Percentiles rank a stretch among this genome's conserved stretches.
Evolutionary conservation across 2,888 invertebrate species (phyloP).

Genomic region (Myathropa florea): DNA sequence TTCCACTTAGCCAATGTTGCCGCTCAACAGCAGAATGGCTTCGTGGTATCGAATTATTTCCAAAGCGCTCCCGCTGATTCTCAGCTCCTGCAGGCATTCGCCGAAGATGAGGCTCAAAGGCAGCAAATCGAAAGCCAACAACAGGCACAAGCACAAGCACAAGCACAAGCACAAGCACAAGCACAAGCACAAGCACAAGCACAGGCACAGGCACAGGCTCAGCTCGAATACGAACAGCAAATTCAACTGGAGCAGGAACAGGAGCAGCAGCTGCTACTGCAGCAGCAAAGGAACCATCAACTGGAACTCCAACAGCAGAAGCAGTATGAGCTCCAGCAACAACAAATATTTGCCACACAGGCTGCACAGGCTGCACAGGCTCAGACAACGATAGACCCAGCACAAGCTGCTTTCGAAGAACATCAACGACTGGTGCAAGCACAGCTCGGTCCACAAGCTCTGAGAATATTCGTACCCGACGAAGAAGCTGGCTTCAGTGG

Average conservation of each 20-base stretch:
- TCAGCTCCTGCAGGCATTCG: slow-evolving; percentile 77
- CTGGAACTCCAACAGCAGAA: slow-evolving; percentile 64
- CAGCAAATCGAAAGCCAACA: slow-evolving; percentile 76
- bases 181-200: no score
- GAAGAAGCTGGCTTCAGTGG: slow-evolving; percentile 75
- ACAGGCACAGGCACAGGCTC: slow-evolving; percentile 74
- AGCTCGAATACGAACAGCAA: slow-evolving; percentile 72
- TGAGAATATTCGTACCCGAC: slow-evolving; percentile 82
- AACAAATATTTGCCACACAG: slow-evolving; percentile 31
- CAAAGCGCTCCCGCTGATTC: slow-evolving; percentile 76
- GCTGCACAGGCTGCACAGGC: slow-evolving; percentile 4
- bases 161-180: no score
- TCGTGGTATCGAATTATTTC: slow-evolving; percentile 79
- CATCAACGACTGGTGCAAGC: slow-evolving; percentile 78
- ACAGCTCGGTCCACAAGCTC: slow-evolving; percentile 76
- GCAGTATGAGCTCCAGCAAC: slow-evolving; percentile 70
- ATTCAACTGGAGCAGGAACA: slow-evolving; percentile 74
- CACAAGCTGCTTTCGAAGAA: slow-evolving; percentile 76
- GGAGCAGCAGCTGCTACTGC: slow-evolving; percentile 34
- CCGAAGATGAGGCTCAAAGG: slow-evolving; percentile 76
- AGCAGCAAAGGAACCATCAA: background rate
- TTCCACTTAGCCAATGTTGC: slow-evolving; percentile 76
- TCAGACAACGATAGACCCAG: slow-evolving; percentile 70
- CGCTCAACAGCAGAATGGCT: slow-evolving; percentile 76
- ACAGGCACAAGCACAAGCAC: slow-evolving; percentile 73